These are phyloP conservation scores for Philereme vetulata DNA, from an alignment of 2,888 invertebrate species.

Conservation along the genomic window DNA sequence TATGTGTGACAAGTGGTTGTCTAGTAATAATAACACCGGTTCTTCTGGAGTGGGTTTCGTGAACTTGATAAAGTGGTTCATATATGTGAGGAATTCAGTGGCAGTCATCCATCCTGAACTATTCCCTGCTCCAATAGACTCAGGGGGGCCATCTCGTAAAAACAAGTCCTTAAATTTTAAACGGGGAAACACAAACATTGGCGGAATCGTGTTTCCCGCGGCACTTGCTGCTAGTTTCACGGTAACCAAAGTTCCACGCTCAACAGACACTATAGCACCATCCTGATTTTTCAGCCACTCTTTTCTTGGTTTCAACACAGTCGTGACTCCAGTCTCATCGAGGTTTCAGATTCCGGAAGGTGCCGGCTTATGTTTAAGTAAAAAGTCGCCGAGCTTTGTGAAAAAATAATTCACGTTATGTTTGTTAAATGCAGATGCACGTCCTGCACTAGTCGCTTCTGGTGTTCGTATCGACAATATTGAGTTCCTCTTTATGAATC, in stretches of 20 bases:
- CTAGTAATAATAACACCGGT: constrained; percentile 9
- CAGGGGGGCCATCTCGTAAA: too few relatives aligned
- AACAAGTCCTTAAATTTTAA: too few relatives aligned
- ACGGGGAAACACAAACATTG: too few relatives aligned
- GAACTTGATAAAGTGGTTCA: constrained; percentile 13
- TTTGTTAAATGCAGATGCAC: too few relatives aligned
- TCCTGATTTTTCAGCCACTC: constrained; percentile 44
- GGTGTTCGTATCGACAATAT: too few relatives aligned
- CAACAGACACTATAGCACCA: constrained; percentile 51
- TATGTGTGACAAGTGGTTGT: constrained; percentile 15
- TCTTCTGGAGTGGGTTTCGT: constrained; percentile 5
- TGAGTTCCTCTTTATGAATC: too few relatives aligned
- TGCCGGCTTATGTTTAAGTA: too few relatives aligned
- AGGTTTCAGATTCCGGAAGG: too few relatives aligned
- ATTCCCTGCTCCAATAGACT: too few relatives aligned
- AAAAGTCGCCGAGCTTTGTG: too few relatives aligned
- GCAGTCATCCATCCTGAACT: constrained; percentile 6
- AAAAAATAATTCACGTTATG: too few relatives aligned
- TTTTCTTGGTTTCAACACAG: constrained; percentile 37
- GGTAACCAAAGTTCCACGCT: constrained; percentile 51
- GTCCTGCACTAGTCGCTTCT: too few relatives aligned
- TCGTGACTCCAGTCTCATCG: constrained; percentile 39
- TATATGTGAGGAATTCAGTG: constrained; percentile 6
- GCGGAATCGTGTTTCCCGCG: neutral
- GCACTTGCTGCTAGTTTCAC: constrained; percentile 41